A percentile compares a stretch with the other conserved stretches of the same genome.
phyloP scores from a whole-genome alignment of 2,797 vertebrate species.

The Gobionotothen gibberifrons region DNA sequence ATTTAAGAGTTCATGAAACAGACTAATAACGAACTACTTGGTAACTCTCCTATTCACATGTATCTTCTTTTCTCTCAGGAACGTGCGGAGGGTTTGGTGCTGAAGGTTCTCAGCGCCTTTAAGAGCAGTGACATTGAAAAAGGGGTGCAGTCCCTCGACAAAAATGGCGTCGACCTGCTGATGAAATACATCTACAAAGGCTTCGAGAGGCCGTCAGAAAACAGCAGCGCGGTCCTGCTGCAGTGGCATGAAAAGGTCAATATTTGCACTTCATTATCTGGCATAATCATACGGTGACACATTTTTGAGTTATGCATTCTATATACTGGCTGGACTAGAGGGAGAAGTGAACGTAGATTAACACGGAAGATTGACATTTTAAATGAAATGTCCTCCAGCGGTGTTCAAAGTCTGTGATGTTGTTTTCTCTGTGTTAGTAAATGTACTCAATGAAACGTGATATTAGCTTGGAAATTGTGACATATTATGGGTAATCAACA shows the following conservation, averaged over 20 bases:
- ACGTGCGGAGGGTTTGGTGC: conserved; percentile 93
- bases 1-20: background rate
- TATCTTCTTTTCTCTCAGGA: conserved; percentile 81
- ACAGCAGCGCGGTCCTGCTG: conserved; percentile 95
- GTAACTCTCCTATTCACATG: background rate
- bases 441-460: background rate
- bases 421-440: background rate
- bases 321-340: background rate
- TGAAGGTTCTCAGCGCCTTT: conserved; percentile 97
- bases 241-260: conserved; percentile 98
- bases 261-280: no score
- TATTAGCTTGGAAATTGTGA: background rate
- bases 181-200: conserved; percentile 99
- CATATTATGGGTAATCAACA: background rate
- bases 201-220: conserved; percentile 96
- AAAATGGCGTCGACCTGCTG: conserved; percentile 93
- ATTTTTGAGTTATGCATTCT: background rate
- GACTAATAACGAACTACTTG: background rate
- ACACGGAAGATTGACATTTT: background rate
- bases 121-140: conserved; percentile 98
- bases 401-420: background rate
- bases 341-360: background rate
- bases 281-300: background rate
- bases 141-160: conserved; percentile 94
- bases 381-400: background rate